phyloP scores from a whole-genome alignment of 1,140 invertebrate species.

The Ceratoteleas bidentatus region DNA sequence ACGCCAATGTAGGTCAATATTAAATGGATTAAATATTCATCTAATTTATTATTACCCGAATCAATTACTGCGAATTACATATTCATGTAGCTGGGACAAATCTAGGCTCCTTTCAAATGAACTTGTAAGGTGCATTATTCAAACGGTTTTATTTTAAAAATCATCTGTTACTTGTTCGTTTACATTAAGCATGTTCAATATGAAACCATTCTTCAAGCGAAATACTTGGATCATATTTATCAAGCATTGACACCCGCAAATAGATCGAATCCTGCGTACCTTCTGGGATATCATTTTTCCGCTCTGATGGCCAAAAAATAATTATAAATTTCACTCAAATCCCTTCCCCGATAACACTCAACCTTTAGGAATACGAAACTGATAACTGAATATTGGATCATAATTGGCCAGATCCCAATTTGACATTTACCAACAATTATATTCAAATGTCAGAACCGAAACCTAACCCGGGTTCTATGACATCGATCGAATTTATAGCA shows the following conservation, averaged over 20 bases:
- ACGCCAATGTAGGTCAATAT: too few species aligned
- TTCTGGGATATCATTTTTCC: background rate
- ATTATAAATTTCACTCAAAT: background rate
- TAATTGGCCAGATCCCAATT: background rate
- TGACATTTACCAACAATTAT: background rate
- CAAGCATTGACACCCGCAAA: background rate
- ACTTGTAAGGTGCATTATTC: background rate
- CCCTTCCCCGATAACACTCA: background rate
- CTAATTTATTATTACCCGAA: too few species aligned
- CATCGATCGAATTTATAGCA: background rate
- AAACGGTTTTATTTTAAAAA: background rate
- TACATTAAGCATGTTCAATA: background rate
- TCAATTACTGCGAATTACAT: too few species aligned
- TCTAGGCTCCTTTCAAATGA: too few species aligned
- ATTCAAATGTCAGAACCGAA: background rate
- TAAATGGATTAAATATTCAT: too few species aligned
- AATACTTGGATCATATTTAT: slow-evolving; percentile 1
- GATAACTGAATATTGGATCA: background rate
- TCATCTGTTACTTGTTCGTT: background rate
- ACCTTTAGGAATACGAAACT: background rate
- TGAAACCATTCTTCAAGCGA: background rate
- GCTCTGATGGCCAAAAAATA: background rate
- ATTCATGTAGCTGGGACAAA: too few species aligned
- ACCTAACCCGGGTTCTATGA: background rate
- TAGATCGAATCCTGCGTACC: background rate